phyloP scores from a whole-genome alignment of 2,797 vertebrate species.

The Falco berigora region DNA sequence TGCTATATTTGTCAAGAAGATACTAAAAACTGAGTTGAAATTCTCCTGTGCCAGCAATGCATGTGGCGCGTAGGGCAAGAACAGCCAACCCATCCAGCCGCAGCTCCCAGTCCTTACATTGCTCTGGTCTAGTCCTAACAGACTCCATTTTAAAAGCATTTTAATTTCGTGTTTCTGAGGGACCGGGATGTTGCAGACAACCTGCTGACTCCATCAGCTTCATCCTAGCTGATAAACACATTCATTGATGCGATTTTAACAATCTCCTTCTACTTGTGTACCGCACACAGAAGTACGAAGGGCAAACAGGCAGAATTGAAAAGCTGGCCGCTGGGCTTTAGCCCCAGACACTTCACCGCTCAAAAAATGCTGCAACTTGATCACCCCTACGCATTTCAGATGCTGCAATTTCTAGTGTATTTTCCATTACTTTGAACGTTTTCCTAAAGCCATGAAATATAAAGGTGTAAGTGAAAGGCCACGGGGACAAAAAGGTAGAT shows the following conservation, averaged over 20 bases:
- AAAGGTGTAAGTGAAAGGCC: not conserved
- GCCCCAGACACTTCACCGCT: not conserved
- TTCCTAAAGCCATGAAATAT: rapidly evolving
- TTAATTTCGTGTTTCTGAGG: not conserved
- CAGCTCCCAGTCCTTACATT: not conserved
- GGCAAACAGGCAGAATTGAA: not conserved
- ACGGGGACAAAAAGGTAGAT: not conserved
- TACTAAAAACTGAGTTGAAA: not conserved
- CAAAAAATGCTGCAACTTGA: not conserved
- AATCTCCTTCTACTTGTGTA: not conserved
- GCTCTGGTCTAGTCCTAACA: not conserved
- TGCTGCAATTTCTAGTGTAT: not conserved
- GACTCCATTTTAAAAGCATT: not conserved
- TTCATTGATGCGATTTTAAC: not conserved
- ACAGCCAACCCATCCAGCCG: not conserved
- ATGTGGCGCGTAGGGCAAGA: not conserved
- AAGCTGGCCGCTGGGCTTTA: not conserved
- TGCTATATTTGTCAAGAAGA: not conserved
- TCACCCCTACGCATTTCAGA: not conserved
- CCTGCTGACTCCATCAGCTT: not conserved
- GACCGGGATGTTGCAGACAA: not conserved
- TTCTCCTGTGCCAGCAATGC: not conserved
- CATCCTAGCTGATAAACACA: not conserved
- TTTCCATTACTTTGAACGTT: not conserved
- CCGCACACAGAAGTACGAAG: not conserved